These are phyloP conservation scores for Philereme vetulata DNA, from an alignment of 2,888 invertebrate species.

Conservation along the genomic window DNA sequence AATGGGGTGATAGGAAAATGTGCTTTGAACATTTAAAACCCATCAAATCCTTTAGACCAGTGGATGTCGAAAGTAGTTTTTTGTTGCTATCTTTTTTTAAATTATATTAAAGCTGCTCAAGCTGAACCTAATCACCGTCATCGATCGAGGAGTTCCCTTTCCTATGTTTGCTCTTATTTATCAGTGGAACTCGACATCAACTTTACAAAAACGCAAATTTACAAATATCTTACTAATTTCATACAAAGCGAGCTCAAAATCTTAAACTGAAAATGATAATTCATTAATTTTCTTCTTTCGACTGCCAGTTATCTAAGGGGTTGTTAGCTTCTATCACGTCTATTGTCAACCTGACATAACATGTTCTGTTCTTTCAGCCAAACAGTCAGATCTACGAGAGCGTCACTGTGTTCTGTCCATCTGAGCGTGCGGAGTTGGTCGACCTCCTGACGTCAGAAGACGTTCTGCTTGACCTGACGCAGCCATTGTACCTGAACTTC, in stretches of 20 bases:
- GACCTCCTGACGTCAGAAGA: conserved; percentile 90
- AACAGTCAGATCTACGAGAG: conserved; percentile 92
- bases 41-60: conserved; percentile 9
- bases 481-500: conserved; percentile 93
- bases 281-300: not conserved
- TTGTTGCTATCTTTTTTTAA: too few relatives aligned
- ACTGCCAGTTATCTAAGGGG: conserved; percentile 4
- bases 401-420: conserved; percentile 93
- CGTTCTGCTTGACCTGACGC: conserved; percentile 90
- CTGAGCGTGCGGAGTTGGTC: conserved; percentile 88
- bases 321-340: too few relatives aligned
- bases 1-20: conserved; percentile 8
- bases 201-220: too few relatives aligned
- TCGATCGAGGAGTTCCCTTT: too few relatives aligned
- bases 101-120: too few relatives aligned
- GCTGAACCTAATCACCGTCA: too few relatives aligned
- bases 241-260: too few relatives aligned
- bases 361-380: conserved; percentile 83
- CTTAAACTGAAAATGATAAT: too few relatives aligned
- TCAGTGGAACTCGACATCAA: too few relatives aligned
- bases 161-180: too few relatives aligned
- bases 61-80: conserved; percentile 6
- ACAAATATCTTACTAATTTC: too few relatives aligned
- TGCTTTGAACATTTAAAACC: conserved; percentile 19
- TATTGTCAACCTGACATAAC: not conserved